These are phyloP conservation scores for Bradypus variegatus DNA, from an alignment of 2,797 vertebrate genomes.

Conservation along the genomic window DNA sequence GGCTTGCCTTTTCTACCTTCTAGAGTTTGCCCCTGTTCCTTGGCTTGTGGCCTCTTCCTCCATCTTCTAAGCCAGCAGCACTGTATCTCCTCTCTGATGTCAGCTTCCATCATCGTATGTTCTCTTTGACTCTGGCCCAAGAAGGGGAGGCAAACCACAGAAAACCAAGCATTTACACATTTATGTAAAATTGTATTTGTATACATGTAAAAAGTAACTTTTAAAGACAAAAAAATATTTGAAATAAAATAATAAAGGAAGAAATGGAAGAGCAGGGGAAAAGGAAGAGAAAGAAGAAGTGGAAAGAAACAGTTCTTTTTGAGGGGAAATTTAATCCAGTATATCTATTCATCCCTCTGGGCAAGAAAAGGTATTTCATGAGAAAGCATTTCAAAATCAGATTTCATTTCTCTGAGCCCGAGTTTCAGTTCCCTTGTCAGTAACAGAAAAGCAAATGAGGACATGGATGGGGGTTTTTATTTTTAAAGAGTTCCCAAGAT, in stretches of 20 bases:
- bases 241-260: not conserved
- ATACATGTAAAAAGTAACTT: not conserved
- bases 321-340: not conserved
- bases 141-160: too few species aligned
- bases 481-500: not conserved
- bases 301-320: not conserved
- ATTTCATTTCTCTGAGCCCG: not conserved
- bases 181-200: not conserved
- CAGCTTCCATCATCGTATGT: not conserved
- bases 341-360: not conserved
- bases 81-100: too few species aligned
- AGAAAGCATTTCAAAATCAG: not conserved
- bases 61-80: accelerated
- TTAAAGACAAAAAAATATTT: not conserved
- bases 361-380: not conserved
- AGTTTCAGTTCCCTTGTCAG: not conserved
- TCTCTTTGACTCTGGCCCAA: not conserved
- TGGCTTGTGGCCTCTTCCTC: not conserved
- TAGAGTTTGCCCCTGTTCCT: accelerated
- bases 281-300: not conserved
- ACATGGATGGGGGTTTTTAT: not conserved
- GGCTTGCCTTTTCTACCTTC: not conserved
- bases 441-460: not conserved
- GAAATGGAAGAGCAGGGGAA: too few species aligned
- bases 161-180: too few species aligned